These are phyloP conservation scores for Tragelaphus strepsiceros DNA, from an alignment of 2,113 vertebrate genomes.

Conservation along the genomic window DNA sequence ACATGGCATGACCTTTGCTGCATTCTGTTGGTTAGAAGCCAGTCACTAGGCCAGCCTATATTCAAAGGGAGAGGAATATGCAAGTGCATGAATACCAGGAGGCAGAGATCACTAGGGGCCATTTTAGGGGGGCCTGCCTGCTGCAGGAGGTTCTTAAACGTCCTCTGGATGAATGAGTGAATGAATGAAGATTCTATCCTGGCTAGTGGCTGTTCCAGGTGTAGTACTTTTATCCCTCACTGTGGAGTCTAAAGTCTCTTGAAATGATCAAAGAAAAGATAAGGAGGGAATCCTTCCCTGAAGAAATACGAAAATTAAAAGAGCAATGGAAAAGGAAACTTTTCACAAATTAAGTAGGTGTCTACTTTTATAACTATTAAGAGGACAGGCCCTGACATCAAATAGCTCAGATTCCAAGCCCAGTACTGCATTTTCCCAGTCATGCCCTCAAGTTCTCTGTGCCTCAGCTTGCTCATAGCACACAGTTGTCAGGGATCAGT, in stretches of 20 bases:
- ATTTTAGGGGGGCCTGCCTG: neutral
- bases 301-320: neutral
- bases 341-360: neutral
- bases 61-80: neutral
- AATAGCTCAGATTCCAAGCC: neutral
- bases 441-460: neutral
- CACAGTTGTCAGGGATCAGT: neutral
- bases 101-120: neutral
- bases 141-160: neutral
- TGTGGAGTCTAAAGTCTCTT: neutral
- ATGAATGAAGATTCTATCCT: neutral
- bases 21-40: neutral
- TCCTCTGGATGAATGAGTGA: no score
- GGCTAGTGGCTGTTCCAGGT: neutral
- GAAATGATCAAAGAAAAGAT: neutral
- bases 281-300: neutral
- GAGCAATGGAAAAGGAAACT: neutral
- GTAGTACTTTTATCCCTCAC: neutral
- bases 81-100: neutral
- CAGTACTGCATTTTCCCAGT: neutral
- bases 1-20: neutral
- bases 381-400: neutral
- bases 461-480: neutral
- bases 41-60: neutral
- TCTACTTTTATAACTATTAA: neutral